Conservation (phyloP, 2,888 invertebrate genomes). For the Papilio gigon region DNA sequence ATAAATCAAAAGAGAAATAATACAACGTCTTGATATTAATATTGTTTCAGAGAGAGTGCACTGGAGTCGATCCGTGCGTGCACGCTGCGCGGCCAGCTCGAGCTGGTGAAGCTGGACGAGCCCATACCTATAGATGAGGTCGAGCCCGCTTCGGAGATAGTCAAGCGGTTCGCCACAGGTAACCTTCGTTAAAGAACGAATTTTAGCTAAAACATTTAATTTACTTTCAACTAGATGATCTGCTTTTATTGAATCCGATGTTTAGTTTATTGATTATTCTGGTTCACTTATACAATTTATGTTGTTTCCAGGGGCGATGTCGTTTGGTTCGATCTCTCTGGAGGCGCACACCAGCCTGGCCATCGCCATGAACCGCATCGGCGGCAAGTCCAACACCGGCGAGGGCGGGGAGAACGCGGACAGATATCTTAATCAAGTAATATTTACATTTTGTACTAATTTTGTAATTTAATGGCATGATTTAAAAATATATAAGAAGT, state of each 20-base stretch:
- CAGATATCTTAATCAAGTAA: slow-evolving; percentile 86
- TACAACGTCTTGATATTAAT: too few species aligned
- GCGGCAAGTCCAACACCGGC: slow-evolving; percentile 99
- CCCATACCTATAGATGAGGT: slow-evolving; percentile 93
- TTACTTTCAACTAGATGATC: too few species aligned
- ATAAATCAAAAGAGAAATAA: too few species aligned
- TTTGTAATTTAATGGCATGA: too few species aligned
- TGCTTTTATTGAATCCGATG: too few species aligned
- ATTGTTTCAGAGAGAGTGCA: slow-evolving; percentile 87
- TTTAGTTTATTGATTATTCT: too few species aligned
- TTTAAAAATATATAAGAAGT: too few species aligned
- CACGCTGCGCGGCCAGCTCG: slow-evolving; percentile 96
- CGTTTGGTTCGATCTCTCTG: slow-evolving; percentile 97
- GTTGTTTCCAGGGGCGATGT: slow-evolving; percentile 90
- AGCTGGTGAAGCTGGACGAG: slow-evolving; percentile 89
- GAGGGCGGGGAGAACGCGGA: slow-evolving; percentile 96
- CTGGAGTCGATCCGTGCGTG: slow-evolving; percentile 92
- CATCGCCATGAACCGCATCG: slow-evolving; percentile 98
- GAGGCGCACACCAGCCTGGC: slow-evolving; percentile 98
- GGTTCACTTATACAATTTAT: background rate
- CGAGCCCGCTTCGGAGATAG: slow-evolving; percentile 96
- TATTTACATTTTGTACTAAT: too few species aligned
- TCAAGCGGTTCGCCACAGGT: slow-evolving; percentile 96
- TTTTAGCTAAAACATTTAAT: too few species aligned
- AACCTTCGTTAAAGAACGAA: background rate